Evolutionary conservation across 2,888 invertebrate species (phyloP).

Genomic region (Prenolepis imparis): DNA sequence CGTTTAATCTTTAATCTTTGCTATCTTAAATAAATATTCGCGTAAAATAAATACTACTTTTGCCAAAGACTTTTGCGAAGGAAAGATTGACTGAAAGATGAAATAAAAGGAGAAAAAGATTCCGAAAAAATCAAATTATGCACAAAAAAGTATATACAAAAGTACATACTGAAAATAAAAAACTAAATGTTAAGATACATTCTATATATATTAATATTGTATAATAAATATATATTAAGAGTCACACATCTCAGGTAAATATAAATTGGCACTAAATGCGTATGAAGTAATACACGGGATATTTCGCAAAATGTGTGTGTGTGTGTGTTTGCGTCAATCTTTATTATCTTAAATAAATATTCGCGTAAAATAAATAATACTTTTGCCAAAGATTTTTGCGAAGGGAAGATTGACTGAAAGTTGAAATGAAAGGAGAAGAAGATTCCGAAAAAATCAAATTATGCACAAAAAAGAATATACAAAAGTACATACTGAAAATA

Average conservation of each 20-base stretch:
- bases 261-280: slow-evolving; percentile 27
- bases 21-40: not conserved
- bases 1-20: not conserved
- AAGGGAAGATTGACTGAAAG: not conserved
- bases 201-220: not conserved
- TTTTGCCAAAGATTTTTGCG: too few relatives aligned
- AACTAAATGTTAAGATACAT: not conserved
- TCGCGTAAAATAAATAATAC: not conserved
- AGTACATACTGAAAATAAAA: too few relatives aligned
- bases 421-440: not conserved
- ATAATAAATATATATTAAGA: not conserved
- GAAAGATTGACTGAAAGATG: not conserved
- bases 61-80: too few relatives aligned
- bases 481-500: too few relatives aligned
- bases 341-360: not conserved
- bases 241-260: not conserved
- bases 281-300: slow-evolving; percentile 32
- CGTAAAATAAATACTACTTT: not conserved
- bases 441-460: not conserved
- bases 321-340: too few relatives aligned
- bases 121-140: not conserved
- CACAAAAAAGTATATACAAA: too few relatives aligned
- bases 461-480: too few relatives aligned
- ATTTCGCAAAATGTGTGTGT: slow-evolving; percentile 42
- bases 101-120: not conserved